Evolutionary conservation across 2,888 invertebrate species (phyloP).

Genomic region (Platynereis dumerilii): DNA sequence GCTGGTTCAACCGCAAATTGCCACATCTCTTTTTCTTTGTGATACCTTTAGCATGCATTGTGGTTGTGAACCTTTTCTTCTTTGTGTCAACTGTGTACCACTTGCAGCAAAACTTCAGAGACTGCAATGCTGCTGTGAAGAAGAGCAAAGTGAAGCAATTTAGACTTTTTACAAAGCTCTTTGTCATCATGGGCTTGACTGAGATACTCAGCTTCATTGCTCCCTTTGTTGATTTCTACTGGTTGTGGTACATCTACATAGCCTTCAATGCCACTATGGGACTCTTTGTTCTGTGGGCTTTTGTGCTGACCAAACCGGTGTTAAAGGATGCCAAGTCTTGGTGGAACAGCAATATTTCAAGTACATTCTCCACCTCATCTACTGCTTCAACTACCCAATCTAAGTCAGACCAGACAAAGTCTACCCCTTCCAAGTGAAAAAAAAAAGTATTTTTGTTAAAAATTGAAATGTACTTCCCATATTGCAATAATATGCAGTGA

Average conservation of each 20-base stretch:
- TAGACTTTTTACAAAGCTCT: not conserved
- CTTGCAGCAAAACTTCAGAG: not conserved
- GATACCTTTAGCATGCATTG: not conserved
- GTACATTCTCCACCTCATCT: too few relatives aligned
- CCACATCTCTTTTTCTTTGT: not conserved
- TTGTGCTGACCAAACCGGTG: not conserved
- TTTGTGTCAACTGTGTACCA: not conserved
- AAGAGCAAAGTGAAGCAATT: not conserved
- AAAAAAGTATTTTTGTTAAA: too few relatives aligned
- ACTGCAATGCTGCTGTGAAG: not conserved
- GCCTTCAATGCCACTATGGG: not conserved
- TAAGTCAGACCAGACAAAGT: too few relatives aligned
- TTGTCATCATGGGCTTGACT: slow-evolving; percentile 2
- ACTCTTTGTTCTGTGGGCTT: slow-evolving; percentile 7
- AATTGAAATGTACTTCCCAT: too few relatives aligned
- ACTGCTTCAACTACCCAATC: too few relatives aligned
- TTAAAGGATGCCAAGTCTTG: too few relatives aligned
- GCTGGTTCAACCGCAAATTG: slow-evolving; percentile 1
- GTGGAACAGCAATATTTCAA: too few relatives aligned
- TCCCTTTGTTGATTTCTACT: not conserved
- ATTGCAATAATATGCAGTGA: too few relatives aligned
- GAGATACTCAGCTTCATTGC: slow-evolving; percentile 5
- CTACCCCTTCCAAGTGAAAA: too few relatives aligned
- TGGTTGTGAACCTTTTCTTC: slow-evolving; percentile 5
- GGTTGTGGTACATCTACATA: slow-evolving; percentile 2